Evolutionary conservation across 1,140 invertebrate genomes (phyloP).

Genomic region (Leptoteleia sp.): DNA sequence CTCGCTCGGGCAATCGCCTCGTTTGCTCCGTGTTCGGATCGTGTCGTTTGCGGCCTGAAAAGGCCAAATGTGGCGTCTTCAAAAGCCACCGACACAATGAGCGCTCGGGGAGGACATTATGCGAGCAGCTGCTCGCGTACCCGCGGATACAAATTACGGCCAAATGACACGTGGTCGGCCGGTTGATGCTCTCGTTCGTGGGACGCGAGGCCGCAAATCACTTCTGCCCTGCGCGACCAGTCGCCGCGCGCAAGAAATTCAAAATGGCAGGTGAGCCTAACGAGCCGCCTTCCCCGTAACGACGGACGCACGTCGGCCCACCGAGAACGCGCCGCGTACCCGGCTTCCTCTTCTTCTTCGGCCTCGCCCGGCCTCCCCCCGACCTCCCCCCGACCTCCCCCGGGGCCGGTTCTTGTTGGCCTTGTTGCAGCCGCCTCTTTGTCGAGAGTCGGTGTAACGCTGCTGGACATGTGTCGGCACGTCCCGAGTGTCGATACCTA

Average conservation of each 20-base stretch:
- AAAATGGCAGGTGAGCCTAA: constrained; percentile 72
- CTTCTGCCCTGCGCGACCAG: constrained; percentile 34
- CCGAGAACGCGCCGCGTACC: no score
- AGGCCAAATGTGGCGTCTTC: constrained; percentile 61
- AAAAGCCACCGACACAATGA: constrained; percentile 65
- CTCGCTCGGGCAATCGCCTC: constrained; percentile 53
- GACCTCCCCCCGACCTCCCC: no score
- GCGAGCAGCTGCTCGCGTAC: constrained; percentile 57
- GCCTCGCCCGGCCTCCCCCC: no score
- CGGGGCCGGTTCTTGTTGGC: no score
- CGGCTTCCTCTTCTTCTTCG: no score
- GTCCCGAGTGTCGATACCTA: no score
- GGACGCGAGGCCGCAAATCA: constrained; percentile 73
- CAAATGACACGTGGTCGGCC: constrained; percentile 63
- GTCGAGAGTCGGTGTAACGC: no score
- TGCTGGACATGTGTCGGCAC: no score
- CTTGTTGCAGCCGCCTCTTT: no score
- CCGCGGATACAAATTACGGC: constrained; percentile 75
- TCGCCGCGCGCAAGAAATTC: constrained; percentile 61
- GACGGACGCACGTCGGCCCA: no score
- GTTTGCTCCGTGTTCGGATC: constrained; percentile 36
- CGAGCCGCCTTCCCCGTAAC: constrained; percentile 69
- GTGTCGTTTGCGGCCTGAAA: constrained; percentile 29
- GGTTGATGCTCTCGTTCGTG: constrained; percentile 36
- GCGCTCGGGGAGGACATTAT: constrained; percentile 46